Conservation (phyloP, 2,113 vertebrate species). For the Larimichthys polyactis region DNA sequence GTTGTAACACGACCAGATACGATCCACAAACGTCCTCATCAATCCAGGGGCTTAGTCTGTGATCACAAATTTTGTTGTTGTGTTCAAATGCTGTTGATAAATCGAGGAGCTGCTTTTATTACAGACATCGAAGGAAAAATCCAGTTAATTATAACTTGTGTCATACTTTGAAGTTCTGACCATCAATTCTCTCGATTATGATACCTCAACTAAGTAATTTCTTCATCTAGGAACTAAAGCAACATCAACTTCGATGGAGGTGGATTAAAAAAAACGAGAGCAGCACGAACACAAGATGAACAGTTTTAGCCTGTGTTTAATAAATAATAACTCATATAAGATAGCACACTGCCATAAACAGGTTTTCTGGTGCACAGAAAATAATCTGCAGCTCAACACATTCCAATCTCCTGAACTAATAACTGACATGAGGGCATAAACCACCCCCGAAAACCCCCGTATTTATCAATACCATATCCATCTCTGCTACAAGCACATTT, state of each 20-base stretch:
- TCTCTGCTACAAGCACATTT: background rate
- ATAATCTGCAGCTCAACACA: conserved; percentile 13
- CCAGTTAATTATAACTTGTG: background rate
- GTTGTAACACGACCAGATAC: conserved; percentile 33
- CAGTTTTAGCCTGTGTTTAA: background rate
- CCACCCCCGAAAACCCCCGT: background rate
- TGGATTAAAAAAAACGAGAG: conserved; percentile 3
- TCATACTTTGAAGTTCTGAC: background rate
- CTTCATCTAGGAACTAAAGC: background rate
- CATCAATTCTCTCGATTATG: background rate
- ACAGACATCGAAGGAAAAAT: conserved; percentile 7
- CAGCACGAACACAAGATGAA: background rate
- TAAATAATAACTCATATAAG: background rate
- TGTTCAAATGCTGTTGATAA: conserved; percentile 17
- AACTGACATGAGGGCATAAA: background rate
- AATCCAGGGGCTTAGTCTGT: conserved; percentile 33
- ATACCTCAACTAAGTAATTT: conserved; percentile 5
- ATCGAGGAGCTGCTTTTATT: conserved; percentile 4
- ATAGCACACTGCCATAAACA: background rate
- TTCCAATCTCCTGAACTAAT: background rate
- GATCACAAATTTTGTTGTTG: background rate
- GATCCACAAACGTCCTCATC: conserved; percentile 40
- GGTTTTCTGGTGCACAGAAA: background rate
- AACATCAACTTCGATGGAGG: background rate
- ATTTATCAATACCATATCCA: background rate